Conservation (phyloP, 2,888 invertebrate genomes). For the Lepidochrysops patricia region DNA sequence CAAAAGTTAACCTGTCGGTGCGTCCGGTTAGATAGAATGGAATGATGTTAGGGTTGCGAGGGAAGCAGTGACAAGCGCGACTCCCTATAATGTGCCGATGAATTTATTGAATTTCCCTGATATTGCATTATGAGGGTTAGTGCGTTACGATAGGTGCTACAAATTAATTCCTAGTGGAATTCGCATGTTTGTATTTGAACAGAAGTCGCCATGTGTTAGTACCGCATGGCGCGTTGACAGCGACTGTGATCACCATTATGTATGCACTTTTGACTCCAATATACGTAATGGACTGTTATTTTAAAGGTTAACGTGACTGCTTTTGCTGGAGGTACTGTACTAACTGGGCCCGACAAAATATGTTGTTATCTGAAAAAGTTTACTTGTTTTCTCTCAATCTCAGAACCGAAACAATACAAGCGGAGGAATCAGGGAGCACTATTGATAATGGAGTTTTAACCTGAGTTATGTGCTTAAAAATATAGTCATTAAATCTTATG, state of each 20-base stretch:
- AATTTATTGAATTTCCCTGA: slow-evolving; percentile 18
- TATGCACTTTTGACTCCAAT: slow-evolving; percentile 49
- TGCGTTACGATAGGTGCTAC: slow-evolving; percentile 14
- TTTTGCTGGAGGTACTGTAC: neutral
- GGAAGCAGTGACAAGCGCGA: slow-evolving; percentile 69
- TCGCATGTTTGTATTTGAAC: slow-evolving; percentile 30
- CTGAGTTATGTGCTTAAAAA: too few relatives aligned
- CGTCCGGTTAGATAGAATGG: slow-evolving; percentile 59
- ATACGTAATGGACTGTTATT: slow-evolving; percentile 23
- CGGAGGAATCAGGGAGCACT: too few relatives aligned
- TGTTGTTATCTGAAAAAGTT: too few relatives aligned
- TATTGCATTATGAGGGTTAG: slow-evolving; percentile 16
- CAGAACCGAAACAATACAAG: too few relatives aligned
- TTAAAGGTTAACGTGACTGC: slow-evolving; percentile 15
- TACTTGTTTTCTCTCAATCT: too few relatives aligned
- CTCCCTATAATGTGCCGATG: slow-evolving; percentile 54
- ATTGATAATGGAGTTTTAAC: too few relatives aligned
- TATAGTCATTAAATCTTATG: too few relatives aligned
- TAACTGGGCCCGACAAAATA: too few relatives aligned
- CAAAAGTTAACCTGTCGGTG: slow-evolving; percentile 73
- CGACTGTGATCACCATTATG: slow-evolving; percentile 48
- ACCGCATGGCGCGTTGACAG: slow-evolving; percentile 65
- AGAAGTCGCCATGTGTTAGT: slow-evolving; percentile 60
- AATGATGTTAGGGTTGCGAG: slow-evolving; percentile 71
- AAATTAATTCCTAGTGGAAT: neutral